These are phyloP conservation scores for Hemistola chrysoprasaria DNA, from an alignment of 2,888 invertebrate species.

Conservation along the genomic window DNA sequence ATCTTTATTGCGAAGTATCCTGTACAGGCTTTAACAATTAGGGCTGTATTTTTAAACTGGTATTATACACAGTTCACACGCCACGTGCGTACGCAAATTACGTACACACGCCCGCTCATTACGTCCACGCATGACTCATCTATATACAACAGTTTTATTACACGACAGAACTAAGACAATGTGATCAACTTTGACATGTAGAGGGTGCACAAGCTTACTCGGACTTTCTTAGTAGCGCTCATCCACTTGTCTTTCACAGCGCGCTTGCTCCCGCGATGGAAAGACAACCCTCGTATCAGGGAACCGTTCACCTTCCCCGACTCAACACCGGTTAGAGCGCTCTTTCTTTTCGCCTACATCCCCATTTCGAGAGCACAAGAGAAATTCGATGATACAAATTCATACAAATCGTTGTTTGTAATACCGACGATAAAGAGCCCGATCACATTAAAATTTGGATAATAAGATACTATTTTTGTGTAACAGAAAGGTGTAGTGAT, in stretches of 20 bases:
- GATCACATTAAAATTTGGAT: too few species aligned
- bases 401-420: conserved; percentile 22
- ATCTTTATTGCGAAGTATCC: too few species aligned
- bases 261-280: conserved; percentile 82
- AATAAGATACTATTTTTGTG: too few species aligned
- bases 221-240: conserved; percentile 87
- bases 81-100: conserved; percentile 11
- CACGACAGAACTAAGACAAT: conserved; percentile 22
- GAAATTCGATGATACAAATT: conserved; percentile 37
- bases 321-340: conserved; percentile 85
- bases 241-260: conserved; percentile 83
- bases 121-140: conserved; percentile 1
- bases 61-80: not conserved
- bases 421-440: conserved; percentile 7
- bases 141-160: conserved; percentile 22
- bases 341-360: conserved; percentile 83
- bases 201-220: conserved; percentile 82
- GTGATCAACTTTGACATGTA: conserved; percentile 11
- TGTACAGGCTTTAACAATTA: too few species aligned
- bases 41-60: too few species aligned
- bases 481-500: too few species aligned
- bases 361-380: conserved; percentile 59
- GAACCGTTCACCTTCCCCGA: conserved; percentile 84
- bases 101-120: conserved; percentile 15
- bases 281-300: conserved; percentile 84